These are phyloP conservation scores for Hucho hucho DNA, from an alignment of 2,113 vertebrate genomes.

Conservation along the genomic window DNA sequence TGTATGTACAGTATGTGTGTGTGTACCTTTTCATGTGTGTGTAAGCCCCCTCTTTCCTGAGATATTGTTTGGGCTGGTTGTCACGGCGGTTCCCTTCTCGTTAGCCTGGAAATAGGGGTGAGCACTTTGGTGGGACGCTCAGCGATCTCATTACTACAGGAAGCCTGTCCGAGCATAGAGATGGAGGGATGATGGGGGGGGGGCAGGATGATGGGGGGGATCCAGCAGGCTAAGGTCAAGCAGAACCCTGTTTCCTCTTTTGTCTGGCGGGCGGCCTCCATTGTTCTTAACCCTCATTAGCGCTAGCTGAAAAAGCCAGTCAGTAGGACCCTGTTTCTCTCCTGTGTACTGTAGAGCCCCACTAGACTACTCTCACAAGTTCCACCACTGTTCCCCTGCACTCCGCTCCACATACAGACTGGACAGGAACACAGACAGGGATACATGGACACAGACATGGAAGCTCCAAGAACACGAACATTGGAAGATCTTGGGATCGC, in stretches of 20 bases:
- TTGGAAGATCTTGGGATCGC: background rate
- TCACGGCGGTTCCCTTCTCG: background rate
- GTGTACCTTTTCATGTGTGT: too few species aligned
- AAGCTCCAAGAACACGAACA: background rate
- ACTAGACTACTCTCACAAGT: background rate
- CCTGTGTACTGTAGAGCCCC: slow-evolving; percentile 25
- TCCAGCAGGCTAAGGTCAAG: slow-evolving; percentile 40
- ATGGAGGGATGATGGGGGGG: too few species aligned
- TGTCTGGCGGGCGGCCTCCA: slow-evolving; percentile 46
- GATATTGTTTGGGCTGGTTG: background rate
- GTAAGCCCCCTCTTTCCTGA: slow-evolving; percentile 7
- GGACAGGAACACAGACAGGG: background rate
- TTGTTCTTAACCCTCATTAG: slow-evolving; percentile 68
- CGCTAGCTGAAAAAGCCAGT: slow-evolving; percentile 31
- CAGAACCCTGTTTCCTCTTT: slow-evolving; percentile 41
- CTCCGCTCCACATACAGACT: background rate
- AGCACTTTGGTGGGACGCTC: slow-evolving; percentile 26
- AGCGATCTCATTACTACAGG: slow-evolving; percentile 51
- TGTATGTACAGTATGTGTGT: too few species aligned
- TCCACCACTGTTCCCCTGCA: background rate
- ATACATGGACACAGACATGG: background rate
- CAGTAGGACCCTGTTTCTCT: slow-evolving; percentile 11
- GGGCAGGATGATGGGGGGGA: too few species aligned
- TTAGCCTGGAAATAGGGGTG: slow-evolving; percentile 51
- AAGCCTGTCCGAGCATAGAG: slow-evolving; percentile 2